Evolutionary conservation across 2,888 invertebrate species (phyloP).

Genomic region (Chelonus formosanus): DNA sequence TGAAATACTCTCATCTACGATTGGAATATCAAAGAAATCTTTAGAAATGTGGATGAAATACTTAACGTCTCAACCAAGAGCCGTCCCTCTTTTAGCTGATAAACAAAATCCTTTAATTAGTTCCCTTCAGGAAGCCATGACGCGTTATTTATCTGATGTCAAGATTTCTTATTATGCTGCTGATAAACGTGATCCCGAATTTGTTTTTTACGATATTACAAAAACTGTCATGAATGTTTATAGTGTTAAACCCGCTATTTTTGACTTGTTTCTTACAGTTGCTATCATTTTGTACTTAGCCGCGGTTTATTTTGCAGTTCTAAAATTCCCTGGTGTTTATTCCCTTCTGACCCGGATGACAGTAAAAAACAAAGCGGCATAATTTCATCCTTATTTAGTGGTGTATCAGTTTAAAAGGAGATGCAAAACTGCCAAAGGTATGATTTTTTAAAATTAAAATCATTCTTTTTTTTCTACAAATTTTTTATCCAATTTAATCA

Average conservation of each 20-base stretch:
- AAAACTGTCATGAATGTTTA: conserved; percentile 85
- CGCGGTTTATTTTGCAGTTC: conserved; percentile 83
- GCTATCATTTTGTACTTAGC: conserved; percentile 85
- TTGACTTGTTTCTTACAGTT: conserved; percentile 92
- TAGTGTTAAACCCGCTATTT: conserved; percentile 97
- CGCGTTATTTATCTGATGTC: conserved; percentile 81
- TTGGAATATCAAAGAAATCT: conserved; percentile 75
- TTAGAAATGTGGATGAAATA: conserved; percentile 81
- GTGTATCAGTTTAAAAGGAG: conserved; percentile 14
- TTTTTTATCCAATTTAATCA: no score
- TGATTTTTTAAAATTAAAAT: no score
- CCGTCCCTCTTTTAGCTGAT: conserved; percentile 76
- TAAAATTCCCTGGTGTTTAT: conserved; percentile 76
- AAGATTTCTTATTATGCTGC: conserved; percentile 74
- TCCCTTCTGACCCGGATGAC: conserved; percentile 66
- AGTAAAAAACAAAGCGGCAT: conserved; percentile 55
- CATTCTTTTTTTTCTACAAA: no score
- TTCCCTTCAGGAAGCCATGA: conserved; percentile 77
- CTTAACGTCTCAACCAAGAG: conserved; percentile 76
- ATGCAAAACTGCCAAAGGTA: no score
- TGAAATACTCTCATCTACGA: conserved; percentile 64
- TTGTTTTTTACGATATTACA: conserved; percentile 87
- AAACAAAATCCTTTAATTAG: conserved; percentile 75
- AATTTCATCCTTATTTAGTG: conserved; percentile 36
- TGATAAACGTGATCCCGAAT: conserved; percentile 92